phyloP scores from a whole-genome alignment of 2,113 vertebrate species.

The Marmota flaviventris region DNA sequence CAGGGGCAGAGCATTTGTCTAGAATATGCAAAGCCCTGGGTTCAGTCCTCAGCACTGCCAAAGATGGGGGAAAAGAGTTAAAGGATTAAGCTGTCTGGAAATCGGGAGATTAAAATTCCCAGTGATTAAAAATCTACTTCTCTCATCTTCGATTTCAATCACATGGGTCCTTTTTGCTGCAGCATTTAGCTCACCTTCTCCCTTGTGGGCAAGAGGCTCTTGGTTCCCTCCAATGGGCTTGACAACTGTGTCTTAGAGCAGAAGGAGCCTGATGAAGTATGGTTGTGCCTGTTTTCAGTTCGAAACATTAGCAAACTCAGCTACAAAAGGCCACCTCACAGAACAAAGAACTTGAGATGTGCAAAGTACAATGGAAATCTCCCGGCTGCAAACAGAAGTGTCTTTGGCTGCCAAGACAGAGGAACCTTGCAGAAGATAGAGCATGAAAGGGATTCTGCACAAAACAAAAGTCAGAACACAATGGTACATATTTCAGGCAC shows the following conservation, averaged over 20 bases:
- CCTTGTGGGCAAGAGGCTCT: neutral
- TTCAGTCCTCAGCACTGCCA: too few species aligned
- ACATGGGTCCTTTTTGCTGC: neutral
- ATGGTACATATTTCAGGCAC: conserved; percentile 89
- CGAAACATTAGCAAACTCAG: conserved; percentile 74
- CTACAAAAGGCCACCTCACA: conserved; percentile 77
- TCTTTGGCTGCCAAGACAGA: conserved; percentile 89
- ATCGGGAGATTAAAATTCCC: conserved; percentile 18
- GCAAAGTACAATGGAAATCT: conserved; percentile 89
- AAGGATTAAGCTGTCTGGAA: neutral
- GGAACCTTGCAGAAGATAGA: conserved; percentile 87
- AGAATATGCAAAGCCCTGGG: too few species aligned
- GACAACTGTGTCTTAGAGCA: conserved; percentile 17
- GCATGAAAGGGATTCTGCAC: conserved; percentile 89
- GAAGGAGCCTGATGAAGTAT: conserved; percentile 68
- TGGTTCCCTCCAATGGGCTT: neutral
- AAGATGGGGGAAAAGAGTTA: too few species aligned
- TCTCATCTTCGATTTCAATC: neutral
- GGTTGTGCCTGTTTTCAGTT: conserved; percentile 69
- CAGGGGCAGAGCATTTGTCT: too few species aligned
- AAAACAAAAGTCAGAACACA: conserved; percentile 89
- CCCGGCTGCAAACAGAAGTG: conserved; percentile 87
- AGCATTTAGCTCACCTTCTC: neutral
- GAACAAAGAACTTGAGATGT: conserved; percentile 85
- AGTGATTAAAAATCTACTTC: neutral